These are phyloP conservation scores for Tarsius wallacei DNA, from an alignment of 2,797 vertebrate species.

Conservation along the genomic window DNA sequence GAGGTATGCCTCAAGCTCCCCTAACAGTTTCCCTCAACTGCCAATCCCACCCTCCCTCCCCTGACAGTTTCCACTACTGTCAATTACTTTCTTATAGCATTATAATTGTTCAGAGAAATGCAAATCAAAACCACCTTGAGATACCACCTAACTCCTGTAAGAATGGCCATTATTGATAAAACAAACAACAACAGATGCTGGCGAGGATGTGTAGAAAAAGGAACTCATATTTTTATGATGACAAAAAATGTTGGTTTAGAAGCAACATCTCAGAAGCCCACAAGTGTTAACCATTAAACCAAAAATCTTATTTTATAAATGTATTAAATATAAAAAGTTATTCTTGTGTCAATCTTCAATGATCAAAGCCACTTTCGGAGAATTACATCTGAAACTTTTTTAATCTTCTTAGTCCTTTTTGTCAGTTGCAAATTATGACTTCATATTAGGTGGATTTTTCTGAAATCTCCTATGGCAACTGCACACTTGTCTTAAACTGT, in stretches of 20 bases:
- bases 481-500: not conserved
- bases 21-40: too few species aligned
- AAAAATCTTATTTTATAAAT: not conserved
- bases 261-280: not conserved
- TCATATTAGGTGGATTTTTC: not conserved
- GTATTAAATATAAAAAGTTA: not conserved
- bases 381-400: not conserved
- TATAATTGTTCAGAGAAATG: too few species aligned
- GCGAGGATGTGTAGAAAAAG: too few species aligned
- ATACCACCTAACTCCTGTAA: too few species aligned
- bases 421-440: not conserved
- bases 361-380: not conserved
- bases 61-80: too few species aligned
- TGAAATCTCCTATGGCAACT: not conserved
- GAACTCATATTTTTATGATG: not conserved
- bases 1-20: too few species aligned
- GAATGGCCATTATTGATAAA: too few species aligned
- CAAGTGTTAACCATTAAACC: not conserved
- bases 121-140: too few species aligned
- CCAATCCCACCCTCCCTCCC: too few species aligned
- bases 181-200: too few species aligned
- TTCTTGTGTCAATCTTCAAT: not conserved
- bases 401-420: not conserved
- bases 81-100: too few species aligned
- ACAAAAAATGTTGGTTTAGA: not conserved